Percentiles rank a stretch among this genome's conserved stretches.
These are phyloP conservation scores for Gephyroberyx darwinii DNA, from an alignment of 2,797 vertebrate genomes.

Conservation along the genomic window DNA sequence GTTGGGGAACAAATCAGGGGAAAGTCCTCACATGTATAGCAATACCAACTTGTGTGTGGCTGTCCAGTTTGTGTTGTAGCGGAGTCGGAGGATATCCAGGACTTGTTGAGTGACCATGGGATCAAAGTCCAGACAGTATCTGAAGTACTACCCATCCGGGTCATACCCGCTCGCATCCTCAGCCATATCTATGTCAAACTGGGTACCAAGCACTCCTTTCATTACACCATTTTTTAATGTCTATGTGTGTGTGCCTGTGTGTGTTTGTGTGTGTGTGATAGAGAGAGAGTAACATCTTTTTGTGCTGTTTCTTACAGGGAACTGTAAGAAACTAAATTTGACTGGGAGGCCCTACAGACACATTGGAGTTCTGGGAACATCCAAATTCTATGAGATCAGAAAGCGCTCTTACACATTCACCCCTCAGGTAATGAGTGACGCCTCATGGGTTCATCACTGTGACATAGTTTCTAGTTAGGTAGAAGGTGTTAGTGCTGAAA, in stretches of 20 bases:
- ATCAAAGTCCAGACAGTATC: slow-evolving; percentile 87
- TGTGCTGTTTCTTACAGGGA: slow-evolving; percentile 78
- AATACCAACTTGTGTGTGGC: slow-evolving; percentile 10
- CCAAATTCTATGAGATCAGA: slow-evolving; percentile 95
- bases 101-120: slow-evolving; percentile 84
- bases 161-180: slow-evolving; percentile 94
- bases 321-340: slow-evolving; percentile 90
- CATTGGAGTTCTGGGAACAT: slow-evolving; percentile 96
- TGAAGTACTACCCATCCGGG: slow-evolving; percentile 88
- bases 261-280: background rate
- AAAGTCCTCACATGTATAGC: too few species aligned
- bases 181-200: slow-evolving; percentile 96
- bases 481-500: too few species aligned
- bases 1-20: too few species aligned
- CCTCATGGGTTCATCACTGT: too few species aligned
- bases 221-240: background rate
- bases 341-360: slow-evolving; percentile 94
- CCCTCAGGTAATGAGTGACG: slow-evolving; percentile 98
- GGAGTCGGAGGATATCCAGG: slow-evolving; percentile 89
- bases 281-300: background rate
- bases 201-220: slow-evolving; percentile 75
- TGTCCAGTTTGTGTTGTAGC: slow-evolving; percentile 91
- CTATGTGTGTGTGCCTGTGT: background rate
- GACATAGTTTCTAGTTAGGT: too few species aligned
- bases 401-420: slow-evolving; percentile 93